Base-by-base conservation (phyloP, 2,888 invertebrate genomes). In the Ectemnius continuus region DNA sequence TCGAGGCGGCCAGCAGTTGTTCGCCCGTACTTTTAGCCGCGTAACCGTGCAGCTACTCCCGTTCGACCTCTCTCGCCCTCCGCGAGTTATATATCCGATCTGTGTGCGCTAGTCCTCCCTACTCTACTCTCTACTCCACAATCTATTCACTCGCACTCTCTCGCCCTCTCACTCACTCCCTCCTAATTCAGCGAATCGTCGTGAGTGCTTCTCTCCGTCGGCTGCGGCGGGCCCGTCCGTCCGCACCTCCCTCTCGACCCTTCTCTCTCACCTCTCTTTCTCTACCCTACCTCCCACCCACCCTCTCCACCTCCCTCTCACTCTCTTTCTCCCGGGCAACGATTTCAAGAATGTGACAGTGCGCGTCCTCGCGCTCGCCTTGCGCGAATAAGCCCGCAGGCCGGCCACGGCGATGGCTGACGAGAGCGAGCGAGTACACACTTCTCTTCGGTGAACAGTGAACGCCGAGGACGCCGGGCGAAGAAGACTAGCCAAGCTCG, bases 321-420 rank as follows among this genome's bases (percentile, higher is more conserved):
- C 77, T 73, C 72, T 78, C 58, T 71, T 68, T 70, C 76, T 68
- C 46, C 16, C 60, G 72, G 52, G 74, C 76, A 76, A 82, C 81
- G 81, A 84, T 85, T 85, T 86, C 82, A 82, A 86, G 87, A 87
- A 86, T 87, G 86, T 87, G 86, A 86, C 87, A 87, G 85, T 85
- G 87, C 83, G 82, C 84, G 78, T 83, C 79, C 81, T 85, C 84
- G 79, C 84, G 81, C 72, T 81, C 82, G 84, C 70, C 76, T 83
- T 82, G 84, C 79, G 73, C 81, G 82, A 81, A 83, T 82, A 80
- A 79, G 66, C 76, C 79, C 78, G 84, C 81, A 82, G 82, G 80
- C 81, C 82, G 79, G 76, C 83, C 68, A 70, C 83, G 76, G 75
- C 76, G 82, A 82, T 76, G 82, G 74, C 63, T 76, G 80, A 68